phyloP scores from a whole-genome alignment of 2,113 vertebrate species.

The Cisticola juncidis region DNA sequence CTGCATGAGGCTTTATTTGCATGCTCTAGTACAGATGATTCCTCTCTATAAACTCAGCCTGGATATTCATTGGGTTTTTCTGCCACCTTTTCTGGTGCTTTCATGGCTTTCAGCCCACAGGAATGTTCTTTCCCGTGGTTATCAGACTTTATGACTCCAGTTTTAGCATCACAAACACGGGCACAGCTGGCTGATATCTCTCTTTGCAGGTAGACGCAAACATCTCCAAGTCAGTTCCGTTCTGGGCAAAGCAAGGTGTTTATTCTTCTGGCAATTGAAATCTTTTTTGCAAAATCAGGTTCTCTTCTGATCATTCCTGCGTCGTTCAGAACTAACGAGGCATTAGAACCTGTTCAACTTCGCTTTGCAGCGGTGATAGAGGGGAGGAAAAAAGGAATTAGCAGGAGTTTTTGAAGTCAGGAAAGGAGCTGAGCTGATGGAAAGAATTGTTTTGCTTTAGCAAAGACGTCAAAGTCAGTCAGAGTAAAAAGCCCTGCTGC shows the following conservation, averaged over 20 bases:
- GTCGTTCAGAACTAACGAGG: not conserved
- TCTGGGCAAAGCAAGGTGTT: not conserved
- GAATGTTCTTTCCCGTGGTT: not conserved
- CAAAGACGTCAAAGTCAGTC: not conserved
- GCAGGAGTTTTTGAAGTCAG: not conserved
- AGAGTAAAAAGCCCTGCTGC: not conserved
- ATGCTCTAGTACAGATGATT: not conserved
- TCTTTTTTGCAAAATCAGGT: slow-evolving; percentile 16
- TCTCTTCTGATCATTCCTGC: not conserved
- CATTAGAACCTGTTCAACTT: not conserved
- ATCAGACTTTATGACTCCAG: not conserved
- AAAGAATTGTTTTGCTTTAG: slow-evolving; percentile 29
- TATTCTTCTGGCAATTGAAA: not conserved
- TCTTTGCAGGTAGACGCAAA: not conserved
- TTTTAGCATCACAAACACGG: not conserved
- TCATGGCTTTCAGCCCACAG: not conserved
- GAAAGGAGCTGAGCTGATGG: not conserved
- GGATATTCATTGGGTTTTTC: not conserved
- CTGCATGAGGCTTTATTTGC: not conserved
- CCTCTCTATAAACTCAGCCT: not conserved
- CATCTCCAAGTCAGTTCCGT: not conserved
- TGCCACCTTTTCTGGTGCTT: not conserved
- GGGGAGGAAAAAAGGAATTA: not conserved
- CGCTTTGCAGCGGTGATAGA: not conserved
- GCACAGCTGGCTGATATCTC: not conserved